Base-by-base conservation (phyloP, 2,888 invertebrate genomes). In the Callyntrura sp. region DNA sequence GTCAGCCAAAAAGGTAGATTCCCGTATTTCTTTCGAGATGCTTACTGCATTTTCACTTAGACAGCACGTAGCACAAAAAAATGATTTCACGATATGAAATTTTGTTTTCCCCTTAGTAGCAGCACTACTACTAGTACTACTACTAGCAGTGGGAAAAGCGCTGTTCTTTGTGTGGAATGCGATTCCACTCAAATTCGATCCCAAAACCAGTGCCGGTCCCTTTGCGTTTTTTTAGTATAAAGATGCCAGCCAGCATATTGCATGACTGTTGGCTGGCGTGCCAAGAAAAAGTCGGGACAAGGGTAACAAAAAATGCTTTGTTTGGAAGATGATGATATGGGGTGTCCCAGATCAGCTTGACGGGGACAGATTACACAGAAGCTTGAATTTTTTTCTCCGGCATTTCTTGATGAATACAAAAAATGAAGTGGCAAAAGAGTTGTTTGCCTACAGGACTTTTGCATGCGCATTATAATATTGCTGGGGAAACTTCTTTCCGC, bases 341-440 rank as follows among this genome's bases (percentile, higher is more conserved):
- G 88, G 83, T 88, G 83, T 55, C 88, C 88, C 83, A 83, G 48
- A 88, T 62, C 60, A 17, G 48, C 35, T 88, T 82, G 81, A 65
- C 81, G 62, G 35, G 0, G 9, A 55, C 60, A 65, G 65, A 65
- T 62, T 60, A 79, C 35, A 35, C 60, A 60, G 60, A 57, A 35
- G 17, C 23, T 25, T 25, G 6, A 35, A 4, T 35, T 25, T 6
- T 76, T 51, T 51, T 79, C 25, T 73, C 6, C 5, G 43, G 35
- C 3, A 35, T 35, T 35, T 3, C 73, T 73, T 79, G 60, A 79
- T 79, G 79, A 79, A 79, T 79, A 57, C 79, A 79, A 79, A 79
- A 79, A 57, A 60, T 57, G n/a, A 11, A 45, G 8, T 78, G 78
- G 17, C 23, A 14, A 35, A 28, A 12, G 28, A 28, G 25, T 20